Evolutionary conservation across 2,888 invertebrate genomes (phyloP), one percentile per base, ranked within the genome.

Genomic region (Opisthograptis luteolata): DNA sequence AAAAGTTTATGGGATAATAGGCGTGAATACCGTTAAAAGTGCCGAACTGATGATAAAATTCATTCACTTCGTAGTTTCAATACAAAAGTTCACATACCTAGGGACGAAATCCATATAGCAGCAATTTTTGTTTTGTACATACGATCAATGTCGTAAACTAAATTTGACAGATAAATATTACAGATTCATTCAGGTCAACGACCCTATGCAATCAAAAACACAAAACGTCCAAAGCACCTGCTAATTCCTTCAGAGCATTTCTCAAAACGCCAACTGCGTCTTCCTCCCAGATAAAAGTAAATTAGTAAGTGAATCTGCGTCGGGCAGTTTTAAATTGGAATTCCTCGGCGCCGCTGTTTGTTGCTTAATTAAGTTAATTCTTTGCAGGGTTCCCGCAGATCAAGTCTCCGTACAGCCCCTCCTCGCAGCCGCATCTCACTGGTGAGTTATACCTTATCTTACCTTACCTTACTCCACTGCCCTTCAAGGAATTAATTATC

Each of bases 401-500:
- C 77, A 93, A 93, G 86, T 92, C 93, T 30, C 92, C 93, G 31
- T 93, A 93, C 89, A 92, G 93, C 74, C 92, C 93, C 37, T 68
- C 76, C 58, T 89, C 91, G 56, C 93, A 93, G 72, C 92, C 92
- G 46, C 93, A 93, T 70, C 90, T 93, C 69, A 84, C 92, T 75
- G 93, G 93, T 93, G 73, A 91, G 86, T 50, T 45, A n/a, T n/a
- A n/a, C n/a, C n/a, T n/a, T n/a, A n/a, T n/a, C n/a, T n/a, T n/a
- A 31, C 17, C 30, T 36, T 31, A 19, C 34, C 45, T 42, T 47
- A 35, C 28, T 27, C 9, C 17, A 40, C 31, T 22, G 13, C 1
- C 22, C 7, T 20, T 20, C 3, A 20, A 6, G 14, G n/a, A 24
- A 1, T 2, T 34, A 17, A 20, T 19, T 0, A 28, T 39, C 28